These are phyloP conservation scores for Scomberomorus guttatus DNA, from an alignment of 2,797 vertebrate species.

Conservation along the genomic window DNA sequence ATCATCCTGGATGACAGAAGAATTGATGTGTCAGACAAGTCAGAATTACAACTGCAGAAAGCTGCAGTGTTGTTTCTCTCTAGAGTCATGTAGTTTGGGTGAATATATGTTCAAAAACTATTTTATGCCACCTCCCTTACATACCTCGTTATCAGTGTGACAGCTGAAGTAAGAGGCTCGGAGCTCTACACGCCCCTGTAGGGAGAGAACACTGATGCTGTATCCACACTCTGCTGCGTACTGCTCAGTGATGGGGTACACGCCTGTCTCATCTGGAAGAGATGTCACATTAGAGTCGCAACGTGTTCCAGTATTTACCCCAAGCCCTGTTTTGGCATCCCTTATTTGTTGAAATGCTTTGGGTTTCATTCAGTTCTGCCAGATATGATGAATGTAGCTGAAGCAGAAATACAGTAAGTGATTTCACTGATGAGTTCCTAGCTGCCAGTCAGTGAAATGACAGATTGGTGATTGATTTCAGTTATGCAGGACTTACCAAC, in stretches of 20 bases:
- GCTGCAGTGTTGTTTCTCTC: too few relatives aligned
- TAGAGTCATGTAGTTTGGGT: too few relatives aligned
- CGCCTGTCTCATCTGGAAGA: constrained; percentile 54
- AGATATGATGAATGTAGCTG: too few relatives aligned
- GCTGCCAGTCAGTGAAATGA: background rate
- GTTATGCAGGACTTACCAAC: constrained; percentile 60
- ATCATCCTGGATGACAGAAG: constrained; percentile 67
- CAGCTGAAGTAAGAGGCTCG: constrained; percentile 85
- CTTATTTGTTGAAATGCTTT: too few relatives aligned
- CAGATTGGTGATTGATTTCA: background rate
- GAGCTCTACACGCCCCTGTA: constrained; percentile 59
- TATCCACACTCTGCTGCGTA: constrained; percentile 81
- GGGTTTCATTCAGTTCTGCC: too few relatives aligned
- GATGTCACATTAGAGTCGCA: background rate
- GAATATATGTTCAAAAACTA: background rate
- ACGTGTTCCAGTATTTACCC: background rate
- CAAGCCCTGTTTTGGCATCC: too few relatives aligned
- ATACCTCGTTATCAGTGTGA: constrained; percentile 69
- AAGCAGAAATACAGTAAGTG: too few relatives aligned
- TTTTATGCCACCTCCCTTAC: background rate
- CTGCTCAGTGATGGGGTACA: constrained; percentile 51
- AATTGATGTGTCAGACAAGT: too few relatives aligned
- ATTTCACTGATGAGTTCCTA: too few relatives aligned
- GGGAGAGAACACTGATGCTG: constrained; percentile 41
- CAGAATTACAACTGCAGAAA: too few relatives aligned